Evolutionary conservation across 2,888 invertebrate species (phyloP), one percentile per base, ranked within the genome.

Genomic region (Hydrotaea cyrtoneurina): DNA sequence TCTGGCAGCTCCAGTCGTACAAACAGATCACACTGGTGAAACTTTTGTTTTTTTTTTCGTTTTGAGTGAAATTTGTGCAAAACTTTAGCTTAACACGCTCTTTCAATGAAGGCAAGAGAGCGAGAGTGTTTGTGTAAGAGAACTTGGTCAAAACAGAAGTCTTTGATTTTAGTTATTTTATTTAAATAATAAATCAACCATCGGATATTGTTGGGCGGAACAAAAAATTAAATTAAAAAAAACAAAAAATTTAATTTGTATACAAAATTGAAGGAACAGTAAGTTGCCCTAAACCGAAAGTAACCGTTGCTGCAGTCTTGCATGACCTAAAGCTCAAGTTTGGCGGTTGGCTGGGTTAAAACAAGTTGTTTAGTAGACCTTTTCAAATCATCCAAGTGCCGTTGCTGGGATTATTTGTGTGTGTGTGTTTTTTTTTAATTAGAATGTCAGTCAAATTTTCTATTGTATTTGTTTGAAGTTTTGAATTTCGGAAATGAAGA

Each of bases 221-320:
- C 31, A 31, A 31, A 31, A 7, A n/a, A 50, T n/a, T 7, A 50
- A 50, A 2, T 31, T 31, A 50, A 59, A 26, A 21, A 10, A 59
- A 15, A 23, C 13, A n/a, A n/a, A 50, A 50, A 50, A 59, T 50
- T 59, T 26, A 59, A 59, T 13, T 21, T 13, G 39, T 8, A 39
- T 39, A 13, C 5, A 59, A 62, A 62, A 62, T 62, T 62, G 31
- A 62, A n/a, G 36, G 62, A n/a, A 31, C 62, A 62, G 31, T 4
- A 62, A 62, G 50, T 43, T 50, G 50, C 3, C 50, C 43, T 2
- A 50, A n/a, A 62, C 36, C 26, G 31, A 62, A 62, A 7, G 7
- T 62, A 31, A 62, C n/a, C 62, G 23, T 31, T 26, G 31, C 11
- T 21, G 62, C n/a, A 62, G 62, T 19, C 62, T 62, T 62, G 62